phyloP scores from a whole-genome alignment of 2,797 vertebrate species.

The Anabacerthia variegaticeps region DNA sequence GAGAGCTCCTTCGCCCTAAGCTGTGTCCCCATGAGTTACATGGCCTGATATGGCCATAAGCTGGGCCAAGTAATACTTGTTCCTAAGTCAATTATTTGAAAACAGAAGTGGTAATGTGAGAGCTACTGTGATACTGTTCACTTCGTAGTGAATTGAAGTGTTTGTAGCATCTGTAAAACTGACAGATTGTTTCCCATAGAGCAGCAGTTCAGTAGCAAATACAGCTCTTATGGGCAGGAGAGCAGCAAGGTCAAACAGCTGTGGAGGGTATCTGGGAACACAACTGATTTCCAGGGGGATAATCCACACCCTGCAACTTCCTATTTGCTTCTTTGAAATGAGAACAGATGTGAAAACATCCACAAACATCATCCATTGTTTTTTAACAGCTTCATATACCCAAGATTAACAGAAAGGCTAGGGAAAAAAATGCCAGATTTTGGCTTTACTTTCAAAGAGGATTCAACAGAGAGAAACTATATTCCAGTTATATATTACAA shows the following conservation, averaged over 20 bases:
- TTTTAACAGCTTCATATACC: not conserved
- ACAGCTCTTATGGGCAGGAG: constrained; percentile 61
- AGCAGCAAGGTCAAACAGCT: constrained; percentile 71
- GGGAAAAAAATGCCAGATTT: not conserved
- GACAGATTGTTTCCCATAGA: constrained; percentile 71
- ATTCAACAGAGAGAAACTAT: not conserved
- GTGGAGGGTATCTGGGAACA: constrained; percentile 50
- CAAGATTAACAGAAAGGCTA: not conserved
- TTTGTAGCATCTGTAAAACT: constrained; percentile 76
- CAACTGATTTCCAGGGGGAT: constrained; percentile 37
- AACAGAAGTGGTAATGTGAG: constrained; percentile 64
- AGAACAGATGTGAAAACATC: not conserved
- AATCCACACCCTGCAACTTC: not conserved
- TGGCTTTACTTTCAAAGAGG: not conserved
- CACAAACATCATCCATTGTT: not conserved
- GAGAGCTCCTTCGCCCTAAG: not conserved
- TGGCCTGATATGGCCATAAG: not conserved
- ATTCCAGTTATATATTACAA: not conserved
- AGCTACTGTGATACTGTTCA: constrained; percentile 68
- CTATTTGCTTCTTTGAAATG: constrained; percentile 10
- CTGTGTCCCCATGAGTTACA: not conserved
- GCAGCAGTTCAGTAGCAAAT: constrained; percentile 56
- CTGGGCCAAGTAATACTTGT: constrained; percentile 42
- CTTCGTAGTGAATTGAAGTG: constrained; percentile 69
- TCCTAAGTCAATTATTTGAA: constrained; percentile 74